A percentile compares a stretch with the other conserved stretches of the same genome.
These are phyloP conservation scores for Apostichopus leukothele DNA, from an alignment of 53 echinoderm and acorn worm species.

Conservation along the genomic window DNA sequence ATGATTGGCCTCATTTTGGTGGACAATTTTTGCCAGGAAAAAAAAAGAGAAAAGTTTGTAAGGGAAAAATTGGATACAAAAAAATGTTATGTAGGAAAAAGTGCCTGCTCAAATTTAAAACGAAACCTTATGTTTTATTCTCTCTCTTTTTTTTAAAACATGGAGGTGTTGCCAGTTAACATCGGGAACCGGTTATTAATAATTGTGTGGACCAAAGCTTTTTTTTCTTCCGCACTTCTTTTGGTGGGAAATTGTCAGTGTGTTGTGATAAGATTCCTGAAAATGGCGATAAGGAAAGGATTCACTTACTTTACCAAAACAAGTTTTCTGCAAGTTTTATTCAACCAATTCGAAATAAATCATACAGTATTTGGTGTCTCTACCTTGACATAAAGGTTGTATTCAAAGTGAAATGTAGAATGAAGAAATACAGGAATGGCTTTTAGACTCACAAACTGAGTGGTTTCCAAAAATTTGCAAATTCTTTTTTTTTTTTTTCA, in stretches of 20 bases:
- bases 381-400: constrained; percentile 49
- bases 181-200: constrained; percentile 22
- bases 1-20: neutral
- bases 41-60: neutral
- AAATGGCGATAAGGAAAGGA: constrained; percentile 27
- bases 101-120: constrained; percentile 36
- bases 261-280: neutral
- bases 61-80: neutral
- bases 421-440: no score
- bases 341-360: constrained; percentile 18
- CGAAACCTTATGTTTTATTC: neutral
- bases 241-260: neutral
- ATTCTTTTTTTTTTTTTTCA: no score
- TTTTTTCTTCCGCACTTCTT: constrained; percentile 13
- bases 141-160: neutral
- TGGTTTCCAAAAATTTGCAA: no score
- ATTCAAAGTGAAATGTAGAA: constrained; percentile 27
- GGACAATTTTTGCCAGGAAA: neutral
- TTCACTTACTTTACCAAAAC: constrained; percentile 4
- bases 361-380: constrained; percentile 44
- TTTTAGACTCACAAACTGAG: no score
- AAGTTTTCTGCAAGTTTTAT: constrained; percentile 38
- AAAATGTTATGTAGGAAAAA: constrained; percentile 21
- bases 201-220: constrained; percentile 35
- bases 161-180: neutral